These are phyloP conservation scores for Formica selysi DNA, from an alignment of 1,140 invertebrate species.

Conservation along the genomic window DNA sequence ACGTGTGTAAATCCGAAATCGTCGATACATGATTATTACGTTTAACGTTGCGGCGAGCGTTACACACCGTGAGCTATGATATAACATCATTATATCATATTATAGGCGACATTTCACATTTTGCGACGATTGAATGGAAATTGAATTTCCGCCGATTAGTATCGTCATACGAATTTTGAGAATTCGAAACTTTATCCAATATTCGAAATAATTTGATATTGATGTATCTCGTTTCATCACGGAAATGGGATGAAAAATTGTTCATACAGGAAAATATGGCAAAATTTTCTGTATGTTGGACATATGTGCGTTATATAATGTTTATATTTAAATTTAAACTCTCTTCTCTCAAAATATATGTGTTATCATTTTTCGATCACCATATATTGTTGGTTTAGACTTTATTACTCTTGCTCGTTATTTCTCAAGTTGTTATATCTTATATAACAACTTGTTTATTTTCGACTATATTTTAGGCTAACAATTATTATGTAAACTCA, in stretches of 20 bases:
- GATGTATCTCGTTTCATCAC: background rate
- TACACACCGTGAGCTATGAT: slow-evolving; percentile 38
- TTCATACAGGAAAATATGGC: background rate
- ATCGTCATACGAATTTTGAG: slow-evolving; percentile 28
- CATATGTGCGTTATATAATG: background rate
- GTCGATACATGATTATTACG: slow-evolving; percentile 49
- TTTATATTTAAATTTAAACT: background rate
- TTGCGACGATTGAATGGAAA: slow-evolving; percentile 49
- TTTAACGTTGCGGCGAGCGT: slow-evolving; percentile 36
- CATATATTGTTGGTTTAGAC: background rate
- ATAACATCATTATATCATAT: slow-evolving; percentile 54
- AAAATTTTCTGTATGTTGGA: slow-evolving; percentile 1
- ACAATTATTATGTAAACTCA: background rate
- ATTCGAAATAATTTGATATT: slow-evolving; percentile 42
- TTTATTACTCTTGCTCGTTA: background rate
- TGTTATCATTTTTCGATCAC: background rate
- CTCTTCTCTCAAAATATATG: background rate
- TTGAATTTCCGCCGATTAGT: slow-evolving; percentile 46
- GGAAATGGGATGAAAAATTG: slow-evolving; percentile 24
- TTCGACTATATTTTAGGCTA: background rate
- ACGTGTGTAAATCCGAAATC: slow-evolving; percentile 48
- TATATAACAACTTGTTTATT: background rate
- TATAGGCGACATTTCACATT: slow-evolving; percentile 37
- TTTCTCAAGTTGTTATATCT: background rate
- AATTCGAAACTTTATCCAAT: slow-evolving; percentile 49